Conservation (phyloP, 2,797 vertebrate species). For the Hyperoplus lanceolatus region DNA sequence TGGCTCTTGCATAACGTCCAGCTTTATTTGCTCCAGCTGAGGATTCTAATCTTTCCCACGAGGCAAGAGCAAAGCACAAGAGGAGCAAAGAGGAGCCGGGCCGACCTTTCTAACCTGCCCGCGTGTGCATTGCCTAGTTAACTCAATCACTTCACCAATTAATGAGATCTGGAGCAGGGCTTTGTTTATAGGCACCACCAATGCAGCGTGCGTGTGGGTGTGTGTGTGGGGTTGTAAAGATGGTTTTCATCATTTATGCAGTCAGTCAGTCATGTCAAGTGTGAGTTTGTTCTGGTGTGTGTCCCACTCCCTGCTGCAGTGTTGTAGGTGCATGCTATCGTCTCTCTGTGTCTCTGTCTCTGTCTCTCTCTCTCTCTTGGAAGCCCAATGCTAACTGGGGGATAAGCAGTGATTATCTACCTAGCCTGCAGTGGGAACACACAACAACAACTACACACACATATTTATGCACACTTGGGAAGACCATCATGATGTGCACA, state of each 20-base stretch:
- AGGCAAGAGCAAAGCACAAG: slow-evolving; percentile 72
- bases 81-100: slow-evolving; percentile 47
- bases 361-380: slow-evolving; percentile 43
- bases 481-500: slow-evolving; percentile 38
- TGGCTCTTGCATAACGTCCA: slow-evolving; percentile 83
- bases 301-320: slow-evolving; percentile 11
- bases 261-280: slow-evolving; percentile 37
- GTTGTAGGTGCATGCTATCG: background rate
- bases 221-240: slow-evolving; percentile 20
- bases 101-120: slow-evolving; percentile 65
- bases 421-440: slow-evolving; percentile 23
- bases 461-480: slow-evolving; percentile 34
- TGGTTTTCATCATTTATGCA: slow-evolving; percentile 37
- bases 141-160: slow-evolving; percentile 70
- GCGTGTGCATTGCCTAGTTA: slow-evolving; percentile 60
- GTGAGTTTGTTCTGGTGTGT: slow-evolving; percentile 4
- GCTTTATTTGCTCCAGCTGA: slow-evolving; percentile 86
- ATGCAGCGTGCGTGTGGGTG: slow-evolving; percentile 25
- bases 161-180: slow-evolving; percentile 61
- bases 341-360: background rate
- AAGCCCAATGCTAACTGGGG: slow-evolving; percentile 32
- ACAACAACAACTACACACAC: slow-evolving; percentile 14
- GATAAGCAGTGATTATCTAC: slow-evolving; percentile 68
- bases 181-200: slow-evolving; percentile 61
- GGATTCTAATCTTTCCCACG: slow-evolving; percentile 83